These are phyloP conservation scores for Cryptophagus acutangulus DNA, from an alignment of 2,888 invertebrate species.

Conservation along the genomic window DNA sequence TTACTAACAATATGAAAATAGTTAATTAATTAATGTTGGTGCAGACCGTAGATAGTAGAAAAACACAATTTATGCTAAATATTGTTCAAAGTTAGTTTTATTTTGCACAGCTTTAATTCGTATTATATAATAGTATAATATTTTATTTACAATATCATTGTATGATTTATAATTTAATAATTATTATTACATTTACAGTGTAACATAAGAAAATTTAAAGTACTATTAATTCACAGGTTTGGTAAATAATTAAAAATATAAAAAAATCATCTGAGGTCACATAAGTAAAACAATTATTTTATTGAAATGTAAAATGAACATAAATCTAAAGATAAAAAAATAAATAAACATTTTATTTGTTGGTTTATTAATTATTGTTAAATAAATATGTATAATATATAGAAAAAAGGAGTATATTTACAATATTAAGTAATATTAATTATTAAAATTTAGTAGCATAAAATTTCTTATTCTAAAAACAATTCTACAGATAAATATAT, in stretches of 20 bases:
- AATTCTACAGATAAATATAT: neutral
- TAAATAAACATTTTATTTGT: neutral
- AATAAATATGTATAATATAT: slow-evolving; percentile 14
- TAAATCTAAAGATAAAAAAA: no score
- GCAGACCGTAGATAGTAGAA: no score
- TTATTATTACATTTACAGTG: slow-evolving; percentile 1
- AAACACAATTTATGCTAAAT: no score
- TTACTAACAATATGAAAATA: no score
- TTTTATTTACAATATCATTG: slow-evolving; percentile 5
- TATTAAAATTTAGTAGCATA: no score
- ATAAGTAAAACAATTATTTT: slow-evolving; percentile 15
- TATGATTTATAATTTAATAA: slow-evolving; percentile 9
- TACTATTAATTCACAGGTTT: slow-evolving; percentile 3
- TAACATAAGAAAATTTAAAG: slow-evolving; percentile 1
- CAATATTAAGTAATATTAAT: slow-evolving; percentile 11
- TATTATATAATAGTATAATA: slow-evolving; percentile 8
- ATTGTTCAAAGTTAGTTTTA: slow-evolving; percentile 12
- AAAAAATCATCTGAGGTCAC: slow-evolving; percentile 7
- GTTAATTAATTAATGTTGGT: no score
- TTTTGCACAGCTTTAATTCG: slow-evolving; percentile 17
- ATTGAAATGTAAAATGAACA: slow-evolving; percentile 19
- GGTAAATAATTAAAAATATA: neutral
- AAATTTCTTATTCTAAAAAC: no score
- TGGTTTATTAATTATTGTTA: neutral
- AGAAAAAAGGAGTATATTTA: slow-evolving; percentile 8